Evolutionary conservation across 1,140 invertebrate species (phyloP), one percentile per base, ranked within the genome.

Genomic region (Venustaconcha ellipsiformis): DNA sequence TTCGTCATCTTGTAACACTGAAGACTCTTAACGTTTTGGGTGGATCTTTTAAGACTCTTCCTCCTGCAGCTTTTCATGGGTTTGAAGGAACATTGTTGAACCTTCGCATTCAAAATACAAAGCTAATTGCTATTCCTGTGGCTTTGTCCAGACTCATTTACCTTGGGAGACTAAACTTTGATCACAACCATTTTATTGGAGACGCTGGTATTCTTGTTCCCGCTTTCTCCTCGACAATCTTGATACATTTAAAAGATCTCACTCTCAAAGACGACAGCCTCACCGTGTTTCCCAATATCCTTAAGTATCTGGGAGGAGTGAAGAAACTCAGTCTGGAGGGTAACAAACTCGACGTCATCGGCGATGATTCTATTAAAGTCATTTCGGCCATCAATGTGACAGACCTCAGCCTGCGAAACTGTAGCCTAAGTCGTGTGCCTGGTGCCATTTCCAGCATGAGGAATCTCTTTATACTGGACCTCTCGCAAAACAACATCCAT

Each of bases 1-100:
- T 77, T 18, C 56, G 70, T 5, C 75, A 77, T 68, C 75, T 77
- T 17, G 70, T 68, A 58, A 58, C 55, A 14, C 56, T 77, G 5
- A 48, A 67, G n/a, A 48, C 60, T 26, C 37, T 77, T 12, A 77
- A 67, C 17, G 75, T 77, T 2, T 67, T 58, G 17, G 65, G 70
- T 18, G 75, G 75, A 30, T 56, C 62, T 12, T 77, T 77, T 59
- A 63, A 67, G 48, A 77, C 75, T 1, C 69, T 77, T 18, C 75
- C 75, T 18, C 75, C 75, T n/a, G 64, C 58, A 13, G 75, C 75
- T 18, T 77, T 77, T 48, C 75, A 77, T 68, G 75, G 75, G 8
- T 77, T 77, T 57, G 75, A 77, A 71, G 75, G 75, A 12, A 77
- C 75, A 2, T 57, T 77, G 14, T 30, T 23, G 8, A 67, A 57